Conservation (phyloP, 2,888 invertebrate genomes). For the Cyclophora punctaria region DNA sequence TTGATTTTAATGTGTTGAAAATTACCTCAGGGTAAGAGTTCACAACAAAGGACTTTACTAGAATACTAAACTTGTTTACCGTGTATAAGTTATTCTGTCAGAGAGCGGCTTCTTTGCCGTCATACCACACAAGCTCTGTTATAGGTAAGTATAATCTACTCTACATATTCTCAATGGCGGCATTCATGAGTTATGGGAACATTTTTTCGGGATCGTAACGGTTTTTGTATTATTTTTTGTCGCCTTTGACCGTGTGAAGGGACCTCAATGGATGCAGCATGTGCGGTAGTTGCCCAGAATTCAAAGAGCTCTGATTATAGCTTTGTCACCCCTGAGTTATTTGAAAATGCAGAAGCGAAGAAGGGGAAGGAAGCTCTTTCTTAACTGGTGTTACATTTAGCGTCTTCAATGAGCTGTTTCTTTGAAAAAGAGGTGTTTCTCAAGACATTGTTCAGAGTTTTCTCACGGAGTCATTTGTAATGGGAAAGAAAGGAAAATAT, state of each 20-base stretch:
- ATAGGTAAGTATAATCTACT: slow-evolving; percentile 19
- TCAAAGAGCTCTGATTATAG: slow-evolving; percentile 28
- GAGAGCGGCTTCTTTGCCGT: too few relatives aligned
- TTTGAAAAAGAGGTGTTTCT: slow-evolving; percentile 50
- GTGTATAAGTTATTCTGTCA: too few relatives aligned
- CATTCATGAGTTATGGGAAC: slow-evolving; percentile 67
- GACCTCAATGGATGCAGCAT: slow-evolving; percentile 67
- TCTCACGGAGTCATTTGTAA: slow-evolving; percentile 51
- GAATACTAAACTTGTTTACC: too few relatives aligned
- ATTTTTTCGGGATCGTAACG: slow-evolving; percentile 69
- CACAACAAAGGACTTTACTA: too few relatives aligned
- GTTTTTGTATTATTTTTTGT: slow-evolving; percentile 74
- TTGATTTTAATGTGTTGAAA: too few relatives aligned
- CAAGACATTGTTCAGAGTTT: slow-evolving; percentile 50
- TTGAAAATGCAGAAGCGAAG: not conserved
- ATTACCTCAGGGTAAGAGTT: too few relatives aligned
- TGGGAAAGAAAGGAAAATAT: not conserved
- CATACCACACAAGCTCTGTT: slow-evolving; percentile 17
- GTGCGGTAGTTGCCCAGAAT: slow-evolving; percentile 45
- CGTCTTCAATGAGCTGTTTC: slow-evolving; percentile 63
- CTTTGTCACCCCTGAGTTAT: slow-evolving; percentile 1
- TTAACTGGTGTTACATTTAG: slow-evolving; percentile 34
- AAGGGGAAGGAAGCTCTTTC: slow-evolving; percentile 29
- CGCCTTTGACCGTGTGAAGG: slow-evolving; percentile 69
- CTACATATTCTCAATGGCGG: slow-evolving; percentile 60